Conservation (phyloP, 2,113 vertebrate species). For the Alethe diademata region DNA sequence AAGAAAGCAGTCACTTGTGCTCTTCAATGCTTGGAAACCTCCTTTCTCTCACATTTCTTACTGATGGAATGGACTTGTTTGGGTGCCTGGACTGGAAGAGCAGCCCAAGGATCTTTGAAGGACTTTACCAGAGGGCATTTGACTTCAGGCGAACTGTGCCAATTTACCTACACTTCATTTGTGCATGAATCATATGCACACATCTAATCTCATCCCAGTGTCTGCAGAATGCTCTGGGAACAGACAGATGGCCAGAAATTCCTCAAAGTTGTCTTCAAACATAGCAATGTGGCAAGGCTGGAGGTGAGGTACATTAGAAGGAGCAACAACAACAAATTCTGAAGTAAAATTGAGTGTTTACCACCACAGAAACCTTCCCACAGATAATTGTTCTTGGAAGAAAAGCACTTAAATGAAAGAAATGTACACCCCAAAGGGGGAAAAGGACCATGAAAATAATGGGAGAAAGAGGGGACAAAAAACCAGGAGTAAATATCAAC, state of each 20-base stretch:
- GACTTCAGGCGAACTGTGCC: background rate
- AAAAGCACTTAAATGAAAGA: background rate
- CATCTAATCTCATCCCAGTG: background rate
- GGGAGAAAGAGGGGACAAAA: background rate
- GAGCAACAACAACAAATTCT: background rate
- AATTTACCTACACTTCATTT: background rate
- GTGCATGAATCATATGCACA: background rate
- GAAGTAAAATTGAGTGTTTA: background rate
- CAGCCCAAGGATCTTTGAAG: background rate
- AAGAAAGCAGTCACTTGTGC: background rate
- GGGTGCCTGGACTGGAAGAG: background rate
- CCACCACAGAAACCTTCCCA: background rate
- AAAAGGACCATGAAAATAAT: background rate
- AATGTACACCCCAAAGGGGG: background rate
- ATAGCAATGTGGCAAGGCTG: background rate
- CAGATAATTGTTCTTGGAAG: background rate
- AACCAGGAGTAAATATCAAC: background rate
- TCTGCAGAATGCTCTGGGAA: slow-evolving; percentile 10
- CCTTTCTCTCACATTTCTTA: background rate
- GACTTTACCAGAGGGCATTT: background rate
- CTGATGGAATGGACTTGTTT: background rate
- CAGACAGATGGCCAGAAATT: slow-evolving; percentile 25
- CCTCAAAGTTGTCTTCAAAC: slow-evolving; percentile 9
- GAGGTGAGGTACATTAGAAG: background rate
- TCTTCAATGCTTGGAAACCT: background rate